phyloP scores from a whole-genome alignment of 53 echinoderm and acorn worm species.

The Paracentrotus lividus region DNA sequence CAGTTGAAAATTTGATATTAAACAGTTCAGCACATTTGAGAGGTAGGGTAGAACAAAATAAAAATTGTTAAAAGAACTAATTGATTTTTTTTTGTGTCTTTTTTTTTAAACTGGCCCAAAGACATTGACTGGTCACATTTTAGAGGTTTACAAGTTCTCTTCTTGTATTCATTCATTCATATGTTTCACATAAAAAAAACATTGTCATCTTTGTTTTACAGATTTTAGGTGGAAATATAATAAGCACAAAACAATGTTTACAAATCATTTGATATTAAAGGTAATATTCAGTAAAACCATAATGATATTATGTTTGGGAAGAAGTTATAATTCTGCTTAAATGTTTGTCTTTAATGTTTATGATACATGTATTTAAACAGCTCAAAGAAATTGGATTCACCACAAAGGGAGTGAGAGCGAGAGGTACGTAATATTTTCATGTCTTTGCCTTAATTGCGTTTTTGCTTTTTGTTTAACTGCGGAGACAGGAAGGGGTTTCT shows the following conservation, averaged over 20 bases:
- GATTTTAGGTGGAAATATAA: too few relatives aligned
- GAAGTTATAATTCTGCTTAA: background rate
- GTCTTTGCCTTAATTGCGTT: background rate
- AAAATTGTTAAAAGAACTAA: background rate
- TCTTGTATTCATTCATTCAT: too few relatives aligned
- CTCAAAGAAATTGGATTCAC: constrained; percentile 37
- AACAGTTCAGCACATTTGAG: background rate
- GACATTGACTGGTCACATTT: background rate
- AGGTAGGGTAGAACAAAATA: background rate
- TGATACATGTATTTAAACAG: constrained; percentile 32
- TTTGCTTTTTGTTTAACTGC: too few relatives aligned
- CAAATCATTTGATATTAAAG: too few relatives aligned
- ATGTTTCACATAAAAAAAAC: too few relatives aligned
- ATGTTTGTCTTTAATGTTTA: background rate
- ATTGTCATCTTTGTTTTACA: too few relatives aligned
- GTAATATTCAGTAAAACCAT: too few relatives aligned
- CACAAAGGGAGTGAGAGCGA: constrained; percentile 51
- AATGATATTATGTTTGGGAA: background rate
- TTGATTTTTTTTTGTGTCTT: background rate
- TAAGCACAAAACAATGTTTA: too few relatives aligned
- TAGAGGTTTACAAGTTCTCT: too few relatives aligned
- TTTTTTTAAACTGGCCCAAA: background rate
- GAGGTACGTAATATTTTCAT: background rate
- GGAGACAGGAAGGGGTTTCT: too few relatives aligned
- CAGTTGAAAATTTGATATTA: background rate